Base-by-base conservation (phyloP, 2,797 vertebrate species). In the Perodicticus potto region DNA sequence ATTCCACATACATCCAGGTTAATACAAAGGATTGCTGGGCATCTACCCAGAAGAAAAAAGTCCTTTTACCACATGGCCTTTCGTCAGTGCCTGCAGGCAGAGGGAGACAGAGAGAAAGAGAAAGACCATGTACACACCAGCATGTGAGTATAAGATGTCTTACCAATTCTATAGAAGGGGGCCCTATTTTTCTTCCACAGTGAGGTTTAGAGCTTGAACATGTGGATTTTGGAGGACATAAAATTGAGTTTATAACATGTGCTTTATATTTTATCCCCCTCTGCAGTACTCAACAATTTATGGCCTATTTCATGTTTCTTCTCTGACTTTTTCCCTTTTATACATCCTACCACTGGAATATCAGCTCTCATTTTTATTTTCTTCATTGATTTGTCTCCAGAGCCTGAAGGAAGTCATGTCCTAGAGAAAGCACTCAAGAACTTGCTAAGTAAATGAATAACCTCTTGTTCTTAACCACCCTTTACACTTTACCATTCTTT, bases 371-470 rank as follows among this genome's bases (percentile, higher is more conserved):
- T 49, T 29, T 78, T 57, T 73, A 29, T 81, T 81, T 74, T 45
- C 4, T 89, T 89, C 37, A 67, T 13, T 32, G 45, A 59, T 45
- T 29, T 49, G 55, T 85, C 17, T 67, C 73, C 27, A 73, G 11
- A 80, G 27, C n/a, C 19, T 4, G 67, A n/a, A 73, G 25, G 16
- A 55, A 85, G 43, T 2, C 29, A 55, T 72, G 37, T 4, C 22
- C 32, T 80, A 40, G 34, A 61, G 32, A 80, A 73, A 73, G 12
- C 45, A 67, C 49, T 86, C 17, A 84, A 53, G 34, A 37, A 20
- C 53, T 59, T 91, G 55, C 49, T 86, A 19, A 69, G 70, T 95
- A 63, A 86, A 22, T 9, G 37, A 73, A 72, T 63, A 82, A 67
- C 27, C 5, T 45, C 17, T 49, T 84, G 1, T 34, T 43, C 72